Evolutionary conservation across 2,888 invertebrate species (phyloP).

Genomic region (Papilio gigon): DNA sequence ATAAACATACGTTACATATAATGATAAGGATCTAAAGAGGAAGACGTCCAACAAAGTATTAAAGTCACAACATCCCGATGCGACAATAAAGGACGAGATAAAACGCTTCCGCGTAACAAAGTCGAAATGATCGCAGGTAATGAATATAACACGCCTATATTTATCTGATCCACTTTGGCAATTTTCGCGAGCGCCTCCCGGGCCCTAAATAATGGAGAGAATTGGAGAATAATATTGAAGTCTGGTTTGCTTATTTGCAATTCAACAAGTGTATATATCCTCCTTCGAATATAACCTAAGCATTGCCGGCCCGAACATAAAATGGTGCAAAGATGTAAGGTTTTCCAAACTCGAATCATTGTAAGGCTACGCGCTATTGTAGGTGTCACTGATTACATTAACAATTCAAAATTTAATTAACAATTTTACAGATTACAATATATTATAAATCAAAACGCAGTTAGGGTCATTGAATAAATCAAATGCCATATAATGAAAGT

Average conservation of each 20-base stretch:
- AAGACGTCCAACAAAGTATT: not conserved
- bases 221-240: conserved; percentile 43
- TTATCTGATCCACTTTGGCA: conserved; percentile 37
- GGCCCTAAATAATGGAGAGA: conserved; percentile 39
- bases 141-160: conserved; percentile 32
- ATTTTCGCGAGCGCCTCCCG: conserved; percentile 31
- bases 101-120: conserved; percentile 24
- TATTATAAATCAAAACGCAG: not conserved
- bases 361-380: not conserved
- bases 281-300: conserved; percentile 35
- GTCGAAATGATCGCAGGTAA: conserved; percentile 22
- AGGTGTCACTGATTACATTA: not conserved
- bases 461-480: not conserved
- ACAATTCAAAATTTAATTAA: not conserved
- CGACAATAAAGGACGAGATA: conserved; percentile 27
- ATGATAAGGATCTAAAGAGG: conserved; percentile 16
- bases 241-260: conserved; percentile 43
- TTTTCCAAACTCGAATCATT: conserved; percentile 27
- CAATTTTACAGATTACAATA: not conserved
- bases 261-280: conserved; percentile 42
- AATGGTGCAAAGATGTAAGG: conserved; percentile 21
- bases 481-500: not conserved
- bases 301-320: conserved; percentile 16
- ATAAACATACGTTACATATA: not conserved
- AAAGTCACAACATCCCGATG: conserved; percentile 32